phyloP scores from a whole-genome alignment of 2,797 vertebrate species.

The Neomorphus geoffroyi region DNA sequence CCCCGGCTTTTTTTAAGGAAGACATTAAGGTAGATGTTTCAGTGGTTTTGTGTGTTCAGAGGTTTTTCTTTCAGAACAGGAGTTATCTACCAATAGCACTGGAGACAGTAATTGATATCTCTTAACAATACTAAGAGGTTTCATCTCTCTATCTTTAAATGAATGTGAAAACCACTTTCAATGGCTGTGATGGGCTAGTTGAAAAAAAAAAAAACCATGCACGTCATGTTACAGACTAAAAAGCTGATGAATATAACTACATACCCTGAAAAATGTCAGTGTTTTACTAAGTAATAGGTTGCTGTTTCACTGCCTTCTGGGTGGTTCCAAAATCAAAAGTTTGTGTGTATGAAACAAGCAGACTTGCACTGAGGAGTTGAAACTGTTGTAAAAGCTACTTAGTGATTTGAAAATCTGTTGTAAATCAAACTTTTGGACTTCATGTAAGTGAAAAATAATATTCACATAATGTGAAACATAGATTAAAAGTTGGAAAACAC shows the following conservation, averaged over 20 bases:
- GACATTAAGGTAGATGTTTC: neutral
- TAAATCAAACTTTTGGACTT: neutral
- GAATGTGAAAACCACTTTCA: neutral
- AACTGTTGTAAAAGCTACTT: neutral
- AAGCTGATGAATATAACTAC: neutral
- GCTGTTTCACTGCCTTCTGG: neutral
- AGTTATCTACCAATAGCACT: neutral
- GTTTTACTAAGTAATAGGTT: neutral
- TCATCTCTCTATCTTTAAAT: neutral
- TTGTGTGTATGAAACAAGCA: neutral
- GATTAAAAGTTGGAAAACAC: neutral
- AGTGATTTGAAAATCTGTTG: neutral
- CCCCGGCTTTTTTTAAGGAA: neutral
- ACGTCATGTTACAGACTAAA: neutral
- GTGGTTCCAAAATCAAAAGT: neutral
- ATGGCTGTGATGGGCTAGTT: neutral
- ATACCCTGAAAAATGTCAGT: neutral
- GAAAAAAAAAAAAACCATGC: neutral
- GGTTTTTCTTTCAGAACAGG: neutral
- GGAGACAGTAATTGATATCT: neutral
- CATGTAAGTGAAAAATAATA: neutral
- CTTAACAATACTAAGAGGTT: neutral
- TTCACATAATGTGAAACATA: neutral
- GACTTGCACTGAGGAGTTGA: neutral
- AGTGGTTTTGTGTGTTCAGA: neutral